These are phyloP conservation scores for Chaenogobius annularis DNA, from an alignment of 2,113 vertebrate species.

Conservation along the genomic window DNA sequence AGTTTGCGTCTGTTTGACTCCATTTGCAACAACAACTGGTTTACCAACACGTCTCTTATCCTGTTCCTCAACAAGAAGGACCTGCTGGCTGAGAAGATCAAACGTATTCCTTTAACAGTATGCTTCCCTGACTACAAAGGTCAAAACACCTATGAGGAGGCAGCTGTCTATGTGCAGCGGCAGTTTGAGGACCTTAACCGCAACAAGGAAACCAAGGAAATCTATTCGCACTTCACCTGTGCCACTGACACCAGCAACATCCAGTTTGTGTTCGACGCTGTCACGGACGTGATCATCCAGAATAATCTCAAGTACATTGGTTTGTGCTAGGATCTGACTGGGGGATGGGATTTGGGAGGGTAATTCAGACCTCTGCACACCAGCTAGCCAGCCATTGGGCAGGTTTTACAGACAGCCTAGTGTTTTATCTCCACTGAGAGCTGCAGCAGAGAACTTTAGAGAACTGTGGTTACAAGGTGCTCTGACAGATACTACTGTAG, in stretches of 20 bases:
- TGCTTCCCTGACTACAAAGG: constrained; percentile 98
- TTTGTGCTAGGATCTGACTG: constrained; percentile 86
- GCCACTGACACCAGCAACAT: constrained; percentile 94
- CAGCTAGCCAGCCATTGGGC: constrained; percentile 29
- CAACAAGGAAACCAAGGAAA: constrained; percentile 99
- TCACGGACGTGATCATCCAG: constrained; percentile 99
- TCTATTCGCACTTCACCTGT: constrained; percentile 96
- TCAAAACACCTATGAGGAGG: constrained; percentile 97
- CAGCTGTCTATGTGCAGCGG: constrained; percentile 96
- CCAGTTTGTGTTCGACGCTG: constrained; percentile 98
- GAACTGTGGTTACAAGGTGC: constrained; percentile 35
- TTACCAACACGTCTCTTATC: constrained; percentile 98
- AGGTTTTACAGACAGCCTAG: constrained; percentile 42
- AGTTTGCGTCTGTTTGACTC: constrained; percentile 98
- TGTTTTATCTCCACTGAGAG: constrained; percentile 51
- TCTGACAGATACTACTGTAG: constrained; percentile 46
- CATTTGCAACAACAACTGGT: constrained; percentile 99
- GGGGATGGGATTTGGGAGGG: constrained; percentile 24
- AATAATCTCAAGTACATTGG: constrained; percentile 99
- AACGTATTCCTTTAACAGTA: constrained; percentile 93
- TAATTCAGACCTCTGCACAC: constrained; percentile 24
- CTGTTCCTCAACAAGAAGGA: constrained; percentile 99
- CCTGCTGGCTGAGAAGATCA: constrained; percentile 98
- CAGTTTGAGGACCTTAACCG: constrained; percentile 99
- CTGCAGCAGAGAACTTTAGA: constrained; percentile 52